Evolutionary conservation across 2,797 vertebrate species (phyloP).

Genomic region (Trematomus bernacchii): DNA sequence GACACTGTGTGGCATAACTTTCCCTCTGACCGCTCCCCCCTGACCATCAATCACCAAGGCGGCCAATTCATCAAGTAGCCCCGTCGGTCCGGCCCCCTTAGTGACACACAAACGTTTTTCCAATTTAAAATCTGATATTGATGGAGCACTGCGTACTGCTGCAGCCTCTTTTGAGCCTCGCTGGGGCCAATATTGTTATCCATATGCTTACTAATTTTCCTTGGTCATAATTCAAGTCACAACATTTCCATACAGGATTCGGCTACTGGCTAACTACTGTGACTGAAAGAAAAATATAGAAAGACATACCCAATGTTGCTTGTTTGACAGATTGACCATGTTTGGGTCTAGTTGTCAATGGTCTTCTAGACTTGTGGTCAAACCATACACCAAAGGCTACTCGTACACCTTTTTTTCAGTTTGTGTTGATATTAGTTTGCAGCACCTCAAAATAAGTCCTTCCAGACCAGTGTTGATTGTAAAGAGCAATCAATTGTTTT

Average conservation of each 20-base stretch:
- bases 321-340: not conserved
- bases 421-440: not conserved
- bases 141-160: constrained; percentile 72
- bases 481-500: not conserved
- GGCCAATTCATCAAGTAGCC: constrained; percentile 78
- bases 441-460: not conserved
- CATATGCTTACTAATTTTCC: constrained; percentile 35
- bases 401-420: not conserved
- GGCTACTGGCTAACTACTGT: constrained; percentile 7
- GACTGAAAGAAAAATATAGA: not conserved
- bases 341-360: not conserved
- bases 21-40: constrained; percentile 62
- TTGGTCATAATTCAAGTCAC: constrained; percentile 52
- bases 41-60: constrained; percentile 79
- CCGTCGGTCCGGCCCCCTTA: constrained; percentile 61
- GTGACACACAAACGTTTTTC: constrained; percentile 78
- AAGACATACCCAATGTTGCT: not conserved
- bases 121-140: constrained; percentile 84
- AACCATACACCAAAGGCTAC: not conserved
- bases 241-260: constrained; percentile 36
- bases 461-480: not conserved
- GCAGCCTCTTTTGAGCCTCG: constrained; percentile 58
- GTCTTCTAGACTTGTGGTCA: not conserved
- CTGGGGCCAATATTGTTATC: constrained; percentile 53
- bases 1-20: constrained; percentile 72